A percentile compares a stretch with the other conserved stretches of the same genome.
phyloP scores from a whole-genome alignment of 1,140 invertebrate genomes.

The Pogonomyrmex barbatus region DNA sequence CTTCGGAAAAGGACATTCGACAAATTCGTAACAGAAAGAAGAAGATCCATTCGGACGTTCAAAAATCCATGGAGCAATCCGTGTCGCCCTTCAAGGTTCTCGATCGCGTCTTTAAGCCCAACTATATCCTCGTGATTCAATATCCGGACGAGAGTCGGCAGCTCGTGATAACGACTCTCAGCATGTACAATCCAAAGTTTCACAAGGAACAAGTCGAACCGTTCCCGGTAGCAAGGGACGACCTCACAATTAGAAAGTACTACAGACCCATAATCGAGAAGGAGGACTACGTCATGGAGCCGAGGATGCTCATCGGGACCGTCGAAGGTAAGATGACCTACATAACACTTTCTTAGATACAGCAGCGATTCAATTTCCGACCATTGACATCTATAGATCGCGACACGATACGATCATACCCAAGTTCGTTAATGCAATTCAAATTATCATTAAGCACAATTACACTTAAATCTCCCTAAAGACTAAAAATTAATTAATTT shows the following conservation, averaged over 20 bases:
- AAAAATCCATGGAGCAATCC: slow-evolving; percentile 83
- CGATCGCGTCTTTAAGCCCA: slow-evolving; percentile 87
- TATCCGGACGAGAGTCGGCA: slow-evolving; percentile 70
- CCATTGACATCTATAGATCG: background rate
- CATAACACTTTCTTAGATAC: background rate
- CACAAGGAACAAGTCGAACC: slow-evolving; percentile 67
- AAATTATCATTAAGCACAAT: background rate
- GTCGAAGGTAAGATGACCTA: slow-evolving; percentile 55
- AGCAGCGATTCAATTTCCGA: slow-evolving; percentile 29
- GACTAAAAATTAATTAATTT: too few relatives aligned
- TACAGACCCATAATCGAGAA: slow-evolving; percentile 76
- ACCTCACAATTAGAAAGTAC: slow-evolving; percentile 70
- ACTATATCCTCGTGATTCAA: slow-evolving; percentile 84
- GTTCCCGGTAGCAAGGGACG: background rate
- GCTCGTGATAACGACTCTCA: slow-evolving; percentile 76
- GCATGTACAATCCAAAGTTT: slow-evolving; percentile 68
- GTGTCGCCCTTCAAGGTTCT: slow-evolving; percentile 87
- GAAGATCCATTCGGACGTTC: slow-evolving; percentile 84
- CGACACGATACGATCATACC: background rate
- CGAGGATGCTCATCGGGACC: slow-evolving; percentile 79
- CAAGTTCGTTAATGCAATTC: slow-evolving; percentile 17
- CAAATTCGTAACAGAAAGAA: slow-evolving; percentile 25
- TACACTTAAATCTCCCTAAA: background rate
- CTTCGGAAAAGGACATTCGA: slow-evolving; percentile 74
- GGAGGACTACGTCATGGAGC: slow-evolving; percentile 63